Conservation (phyloP, 1,140 invertebrate genomes). For the Panulirus ornatus region DNA sequence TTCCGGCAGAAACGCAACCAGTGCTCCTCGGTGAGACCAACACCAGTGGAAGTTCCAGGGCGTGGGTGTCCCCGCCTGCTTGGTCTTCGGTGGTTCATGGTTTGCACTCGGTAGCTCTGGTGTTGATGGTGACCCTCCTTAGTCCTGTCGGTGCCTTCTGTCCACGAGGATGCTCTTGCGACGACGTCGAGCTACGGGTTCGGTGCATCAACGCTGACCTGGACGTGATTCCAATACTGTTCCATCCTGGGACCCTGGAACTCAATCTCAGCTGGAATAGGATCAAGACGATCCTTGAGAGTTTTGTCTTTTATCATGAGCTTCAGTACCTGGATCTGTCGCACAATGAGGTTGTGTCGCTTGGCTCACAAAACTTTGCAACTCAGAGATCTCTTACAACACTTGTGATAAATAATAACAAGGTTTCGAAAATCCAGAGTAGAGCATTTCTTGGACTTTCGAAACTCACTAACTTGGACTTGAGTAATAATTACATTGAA, state of each 20-base stretch:
- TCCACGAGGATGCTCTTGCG: constrained; percentile 70
- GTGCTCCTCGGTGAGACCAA: neutral
- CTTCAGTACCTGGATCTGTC: constrained; percentile 72
- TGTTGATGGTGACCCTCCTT: constrained; percentile 52
- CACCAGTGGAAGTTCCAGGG: neutral
- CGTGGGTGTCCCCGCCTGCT: constrained; percentile 31
- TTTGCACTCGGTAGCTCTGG: constrained; percentile 48
- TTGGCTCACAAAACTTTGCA: constrained; percentile 70
- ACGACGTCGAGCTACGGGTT: constrained; percentile 64
- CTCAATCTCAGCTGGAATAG: constrained; percentile 70
- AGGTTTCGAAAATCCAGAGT: constrained; percentile 68
- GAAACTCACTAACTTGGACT: constrained; percentile 65
- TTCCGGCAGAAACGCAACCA: neutral
- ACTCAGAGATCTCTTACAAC: constrained; percentile 63
- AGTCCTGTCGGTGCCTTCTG: constrained; percentile 72
- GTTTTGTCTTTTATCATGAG: constrained; percentile 69
- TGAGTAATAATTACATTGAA: constrained; percentile 75
- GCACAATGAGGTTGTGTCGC: constrained; percentile 72
- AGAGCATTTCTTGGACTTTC: constrained; percentile 73
- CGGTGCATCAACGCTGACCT: constrained; percentile 69
- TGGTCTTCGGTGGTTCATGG: constrained; percentile 56
- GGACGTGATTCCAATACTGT: constrained; percentile 73
- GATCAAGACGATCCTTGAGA: constrained; percentile 72
- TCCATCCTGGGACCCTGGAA: constrained; percentile 69
- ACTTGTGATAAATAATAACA: constrained; percentile 74